Base-by-base conservation (phyloP, 1,140 invertebrate genomes). In the Lepeophtheirus salmonis region DNA sequence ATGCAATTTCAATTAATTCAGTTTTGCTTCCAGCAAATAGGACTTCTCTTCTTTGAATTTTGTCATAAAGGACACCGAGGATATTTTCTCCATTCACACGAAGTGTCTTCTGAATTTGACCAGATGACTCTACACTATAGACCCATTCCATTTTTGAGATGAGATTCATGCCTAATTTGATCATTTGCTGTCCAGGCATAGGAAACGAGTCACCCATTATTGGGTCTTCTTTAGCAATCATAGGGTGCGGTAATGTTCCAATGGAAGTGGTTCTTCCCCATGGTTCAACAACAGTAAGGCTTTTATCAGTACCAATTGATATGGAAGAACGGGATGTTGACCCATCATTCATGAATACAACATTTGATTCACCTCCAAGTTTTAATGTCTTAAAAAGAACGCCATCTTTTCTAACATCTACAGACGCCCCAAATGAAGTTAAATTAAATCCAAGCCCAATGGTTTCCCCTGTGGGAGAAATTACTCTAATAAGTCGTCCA, bases 81-180 rank as follows among this genome's bases (percentile, higher is more conserved):
- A 92, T 75, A 69, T 90, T 88, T 68, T 90, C 86, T 0, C 89
- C 89, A 66, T 92, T 91, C 0, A 90, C 83, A 52, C 84, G 72
- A 13, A 89, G 70, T 68, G 85, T 85, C 48, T 83, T 77, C 13
- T 85, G 85, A 22, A 89, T 82, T 17, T 41, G 22, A 17, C 55
- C 60, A 20, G n/a, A 21, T n/a, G 52, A 58, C 48, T 65, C 66
- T 20, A 87, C 72, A 70, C 88, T 89, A 70, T 94, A 96, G 48
- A 88, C 77, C 90, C 91, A 95, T 72, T 95, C 89, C 63, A 95
- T 86, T 61, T 87, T 77, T 68, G 94, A 94, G 0, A 89, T 84
- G 20, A 92, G 72, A 67, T 92, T 88, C 0, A 86, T 85, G 14
- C 83, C 84, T 20, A 91, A 81, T 71, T 89, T 85, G 0, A 83